Conservation (phyloP, 2,888 invertebrate genomes). For the Andrena flavipes region DNA sequence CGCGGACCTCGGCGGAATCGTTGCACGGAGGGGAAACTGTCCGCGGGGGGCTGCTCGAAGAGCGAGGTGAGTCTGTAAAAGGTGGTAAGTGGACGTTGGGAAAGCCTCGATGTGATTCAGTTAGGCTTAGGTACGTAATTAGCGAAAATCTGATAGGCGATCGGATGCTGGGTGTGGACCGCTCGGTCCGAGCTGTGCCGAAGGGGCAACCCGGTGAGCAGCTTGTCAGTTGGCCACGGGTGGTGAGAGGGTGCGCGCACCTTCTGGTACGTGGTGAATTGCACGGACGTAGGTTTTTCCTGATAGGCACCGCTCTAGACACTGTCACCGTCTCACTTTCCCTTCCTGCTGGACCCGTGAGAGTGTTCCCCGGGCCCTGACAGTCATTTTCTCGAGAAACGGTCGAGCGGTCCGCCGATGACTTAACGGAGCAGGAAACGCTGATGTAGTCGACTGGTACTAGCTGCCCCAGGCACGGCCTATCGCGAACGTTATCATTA, state of each 20-base stretch:
- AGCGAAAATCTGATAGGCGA: not conserved
- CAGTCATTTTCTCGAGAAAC: slow-evolving; percentile 20
- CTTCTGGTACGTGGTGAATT: not conserved
- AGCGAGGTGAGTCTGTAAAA: not conserved
- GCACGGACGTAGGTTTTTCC: not conserved
- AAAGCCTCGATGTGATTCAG: not conserved
- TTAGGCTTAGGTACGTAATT: slow-evolving; percentile 22
- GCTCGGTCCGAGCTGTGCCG: slow-evolving; percentile 2
- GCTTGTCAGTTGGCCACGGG: slow-evolving; percentile 5
- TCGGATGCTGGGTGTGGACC: slow-evolving; percentile 12
- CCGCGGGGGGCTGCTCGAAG: slow-evolving; percentile 32
- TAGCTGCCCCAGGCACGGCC: not conserved
- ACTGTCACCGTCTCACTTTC: slow-evolving; percentile 33
- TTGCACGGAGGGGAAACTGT: not conserved
- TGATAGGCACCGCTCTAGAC: not conserved
- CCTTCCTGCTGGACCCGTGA: slow-evolving; percentile 31
- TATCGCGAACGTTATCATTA: not conserved
- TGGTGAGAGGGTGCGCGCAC: slow-evolving; percentile 21
- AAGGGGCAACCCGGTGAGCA: not conserved
- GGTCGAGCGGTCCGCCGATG: slow-evolving; percentile 3
- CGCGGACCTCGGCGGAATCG: slow-evolving; percentile 1
- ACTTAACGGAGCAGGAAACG: slow-evolving; percentile 18
- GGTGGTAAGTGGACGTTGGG: slow-evolving; percentile 6
- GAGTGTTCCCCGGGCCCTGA: slow-evolving; percentile 20
- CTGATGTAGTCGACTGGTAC: not conserved